Percentiles rank a stretch among this genome's conserved stretches.
Conservation (phyloP, 1,140 invertebrate genomes). For the Drosophila miranda region DNA sequence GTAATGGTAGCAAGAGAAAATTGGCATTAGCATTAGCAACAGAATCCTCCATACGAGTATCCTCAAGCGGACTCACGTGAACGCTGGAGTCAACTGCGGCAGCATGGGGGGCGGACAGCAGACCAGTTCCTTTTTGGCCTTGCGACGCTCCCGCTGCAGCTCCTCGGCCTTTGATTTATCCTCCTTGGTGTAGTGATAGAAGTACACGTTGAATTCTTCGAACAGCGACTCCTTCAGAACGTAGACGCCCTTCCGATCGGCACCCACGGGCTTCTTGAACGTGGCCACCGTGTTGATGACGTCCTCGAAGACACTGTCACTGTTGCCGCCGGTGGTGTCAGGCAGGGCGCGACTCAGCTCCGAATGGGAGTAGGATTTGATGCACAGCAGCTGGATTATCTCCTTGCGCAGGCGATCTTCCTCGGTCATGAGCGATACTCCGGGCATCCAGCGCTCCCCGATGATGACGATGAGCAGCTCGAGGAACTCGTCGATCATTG, state of each 20-base stretch:
- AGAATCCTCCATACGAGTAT: too few relatives aligned
- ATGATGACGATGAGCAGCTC: slow-evolving; percentile 93
- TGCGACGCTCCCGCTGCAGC: slow-evolving; percentile 92
- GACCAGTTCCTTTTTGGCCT: slow-evolving; percentile 87
- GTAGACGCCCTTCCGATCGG: slow-evolving; percentile 92
- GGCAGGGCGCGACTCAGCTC: slow-evolving; percentile 93
- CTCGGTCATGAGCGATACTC: slow-evolving; percentile 90
- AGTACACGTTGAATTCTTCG: slow-evolving; percentile 97
- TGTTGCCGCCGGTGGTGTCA: slow-evolving; percentile 88
- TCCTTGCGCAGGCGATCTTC: slow-evolving; percentile 96
- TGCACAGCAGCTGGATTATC: slow-evolving; percentile 97
- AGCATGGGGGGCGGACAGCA: slow-evolving; percentile 96
- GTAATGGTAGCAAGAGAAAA: slow-evolving; percentile 18
- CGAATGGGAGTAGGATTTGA: slow-evolving; percentile 96
- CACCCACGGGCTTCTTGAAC: slow-evolving; percentile 91
- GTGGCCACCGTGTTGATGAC: slow-evolving; percentile 95
- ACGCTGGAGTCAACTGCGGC: slow-evolving; percentile 88
- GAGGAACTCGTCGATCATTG: slow-evolving; percentile 96
- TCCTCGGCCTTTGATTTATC: slow-evolving; percentile 97
- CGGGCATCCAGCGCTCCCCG: slow-evolving; percentile 93
- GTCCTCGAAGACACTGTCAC: slow-evolving; percentile 92
- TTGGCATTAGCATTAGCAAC: background rate
- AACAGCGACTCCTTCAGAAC: slow-evolving; percentile 93
- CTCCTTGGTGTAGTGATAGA: slow-evolving; percentile 98
- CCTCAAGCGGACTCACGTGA: slow-evolving; percentile 55